phyloP scores from a whole-genome alignment of 2,113 vertebrate species.

The Protobothrops flavoviridis region DNA sequence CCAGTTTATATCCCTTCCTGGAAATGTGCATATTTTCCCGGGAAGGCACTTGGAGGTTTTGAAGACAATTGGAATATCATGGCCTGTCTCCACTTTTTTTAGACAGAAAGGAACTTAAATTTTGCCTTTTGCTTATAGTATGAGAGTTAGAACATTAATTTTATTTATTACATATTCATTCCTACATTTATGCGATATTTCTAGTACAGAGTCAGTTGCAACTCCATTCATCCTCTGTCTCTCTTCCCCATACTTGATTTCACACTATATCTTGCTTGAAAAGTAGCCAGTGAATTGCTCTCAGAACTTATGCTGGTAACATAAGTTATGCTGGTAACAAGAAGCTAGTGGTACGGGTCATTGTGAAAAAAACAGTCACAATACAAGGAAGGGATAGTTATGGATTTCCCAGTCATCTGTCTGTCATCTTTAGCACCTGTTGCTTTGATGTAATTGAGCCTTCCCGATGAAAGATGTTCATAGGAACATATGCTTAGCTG shows the following conservation, averaged over 20 bases:
- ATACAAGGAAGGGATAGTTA: not conserved
- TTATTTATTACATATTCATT: not conserved
- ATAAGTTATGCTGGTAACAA: not conserved
- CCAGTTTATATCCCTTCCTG: not conserved
- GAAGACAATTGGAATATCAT: not conserved
- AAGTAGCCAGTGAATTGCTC: not conserved
- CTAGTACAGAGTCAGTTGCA: not conserved
- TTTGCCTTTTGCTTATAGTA: not conserved
- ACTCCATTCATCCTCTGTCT: not conserved
- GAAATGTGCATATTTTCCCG: not conserved
- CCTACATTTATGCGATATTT: not conserved
- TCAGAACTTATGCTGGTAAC: not conserved
- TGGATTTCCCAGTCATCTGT: not conserved
- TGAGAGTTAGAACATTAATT: not conserved
- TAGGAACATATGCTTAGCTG: constrained; percentile 14
- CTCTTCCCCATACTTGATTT: not conserved
- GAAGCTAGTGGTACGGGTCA: not conserved
- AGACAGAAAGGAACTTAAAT: not conserved
- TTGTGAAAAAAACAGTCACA: not conserved
- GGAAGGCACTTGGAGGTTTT: not conserved
- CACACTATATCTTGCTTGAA: not conserved
- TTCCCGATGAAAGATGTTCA: constrained; percentile 17
- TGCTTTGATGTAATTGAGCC: constrained; percentile 4
- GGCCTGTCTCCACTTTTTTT: too few relatives aligned
- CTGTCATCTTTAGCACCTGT: constrained; percentile 10